Evolutionary conservation across 2,888 invertebrate genomes (phyloP), one percentile per base, ranked within the genome.

Genomic region (Drosophila testacea): DNA sequence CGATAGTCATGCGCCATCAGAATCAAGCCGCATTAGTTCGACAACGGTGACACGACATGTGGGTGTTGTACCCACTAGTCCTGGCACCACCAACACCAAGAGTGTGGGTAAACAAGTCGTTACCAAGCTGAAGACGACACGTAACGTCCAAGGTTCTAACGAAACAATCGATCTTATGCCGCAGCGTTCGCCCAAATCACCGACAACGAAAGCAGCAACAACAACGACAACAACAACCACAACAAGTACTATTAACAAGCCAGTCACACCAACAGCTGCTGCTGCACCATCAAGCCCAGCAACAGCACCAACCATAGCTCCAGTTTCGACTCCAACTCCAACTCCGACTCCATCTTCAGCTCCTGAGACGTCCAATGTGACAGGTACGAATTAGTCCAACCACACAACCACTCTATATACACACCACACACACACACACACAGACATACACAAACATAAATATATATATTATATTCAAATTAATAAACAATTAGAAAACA

Each of bases 1-100:
- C 51, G 92, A 93, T 6, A 93, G 92, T 50, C 74, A 88, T 50
- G 90, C 90, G 0, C 87, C 90, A 2, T 92, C 92, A 4, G 92
- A 92, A 67, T 85, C 91, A 2, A 92, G 92, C 56, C 90, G 91
- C 67, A 82, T 92, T n/a, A 92, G 92, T 69, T 88, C 91, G 2
- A 90, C 82, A 36, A 92, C 92, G 4, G 89, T 92, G 46, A 92
- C 92, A 1, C 86, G 91, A 3, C 89, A 80, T n/a, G 66, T 46
- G 22, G 78, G 66, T 27, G 81, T 64, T 27, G 72, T 80, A 4
- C 88, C 90, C 13, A 80, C 83, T 22, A 51, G 54, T 10, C 91
- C 83, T 55, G 82, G n/a, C n/a, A 55, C 28, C n/a, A 68, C 42
- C 46, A 77, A 72, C 55, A 69, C 62, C 16, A 92, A 89, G 66